Evolutionary conservation across 2,797 vertebrate genomes (phyloP).

Genomic region (Gambusia yucatana): DNA sequence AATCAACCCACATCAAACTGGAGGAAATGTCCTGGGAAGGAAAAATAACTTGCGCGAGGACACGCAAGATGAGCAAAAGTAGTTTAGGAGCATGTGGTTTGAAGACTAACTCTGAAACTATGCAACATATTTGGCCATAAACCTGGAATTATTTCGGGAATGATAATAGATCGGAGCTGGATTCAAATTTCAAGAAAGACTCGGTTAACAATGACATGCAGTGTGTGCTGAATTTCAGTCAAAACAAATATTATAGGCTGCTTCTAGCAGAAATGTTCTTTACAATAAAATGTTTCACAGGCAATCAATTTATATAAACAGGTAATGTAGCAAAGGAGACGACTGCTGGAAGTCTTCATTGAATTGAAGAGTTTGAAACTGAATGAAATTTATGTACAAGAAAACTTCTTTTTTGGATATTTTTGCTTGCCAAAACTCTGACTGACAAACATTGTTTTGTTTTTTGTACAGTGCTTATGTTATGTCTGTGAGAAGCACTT

Average conservation of each 20-base stretch:
- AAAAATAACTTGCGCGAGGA: background rate
- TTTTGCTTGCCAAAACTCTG: background rate
- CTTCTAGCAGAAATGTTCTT: background rate
- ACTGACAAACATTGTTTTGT: too few species aligned
- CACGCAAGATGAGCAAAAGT: background rate
- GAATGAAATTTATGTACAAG: background rate
- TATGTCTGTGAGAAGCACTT: too few species aligned
- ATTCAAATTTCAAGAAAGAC: conserved; percentile 23
- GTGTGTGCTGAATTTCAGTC: background rate
- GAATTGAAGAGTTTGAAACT: background rate
- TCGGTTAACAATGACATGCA: background rate
- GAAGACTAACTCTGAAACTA: conserved; percentile 12
- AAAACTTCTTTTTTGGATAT: background rate
- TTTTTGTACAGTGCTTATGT: too few species aligned
- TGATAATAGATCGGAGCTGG: conserved; percentile 5
- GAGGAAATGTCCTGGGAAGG: background rate
- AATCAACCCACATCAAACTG: conserved; percentile 4
- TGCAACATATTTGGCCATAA: background rate
- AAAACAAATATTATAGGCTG: background rate
- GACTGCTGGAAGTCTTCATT: background rate
- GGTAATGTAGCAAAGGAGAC: background rate
- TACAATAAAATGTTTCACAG: background rate
- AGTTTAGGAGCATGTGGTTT: background rate
- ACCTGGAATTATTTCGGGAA: background rate
- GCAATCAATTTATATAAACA: background rate